These are phyloP conservation scores for Chinchilla lanigera DNA, from an alignment of 2,113 vertebrate species.

Conservation along the genomic window DNA sequence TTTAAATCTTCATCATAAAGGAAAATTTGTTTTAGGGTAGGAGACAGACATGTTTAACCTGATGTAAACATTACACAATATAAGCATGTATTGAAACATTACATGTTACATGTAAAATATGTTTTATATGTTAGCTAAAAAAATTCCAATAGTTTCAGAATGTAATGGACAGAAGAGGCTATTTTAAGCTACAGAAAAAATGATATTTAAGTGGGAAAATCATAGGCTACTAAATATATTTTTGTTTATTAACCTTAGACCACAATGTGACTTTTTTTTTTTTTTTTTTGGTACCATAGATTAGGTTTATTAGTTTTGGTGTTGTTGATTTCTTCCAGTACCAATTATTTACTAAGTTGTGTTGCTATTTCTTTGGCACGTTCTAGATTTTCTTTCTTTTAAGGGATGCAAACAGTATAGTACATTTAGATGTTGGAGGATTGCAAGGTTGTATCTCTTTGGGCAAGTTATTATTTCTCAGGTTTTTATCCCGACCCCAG, in stretches of 20 bases:
- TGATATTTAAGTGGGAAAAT: neutral
- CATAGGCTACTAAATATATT: neutral
- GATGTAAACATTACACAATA: neutral
- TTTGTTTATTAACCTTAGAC: neutral
- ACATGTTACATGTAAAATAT: neutral
- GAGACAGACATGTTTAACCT: neutral
- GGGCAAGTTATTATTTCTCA: neutral
- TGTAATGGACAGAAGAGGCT: neutral
- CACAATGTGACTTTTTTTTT: neutral
- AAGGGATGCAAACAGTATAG: neutral
- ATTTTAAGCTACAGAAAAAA: neutral
- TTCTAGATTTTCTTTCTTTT: neutral
- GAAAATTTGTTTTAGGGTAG: neutral
- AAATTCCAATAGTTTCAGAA: neutral
- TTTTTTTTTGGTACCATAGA: too few species aligned
- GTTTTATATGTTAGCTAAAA: neutral
- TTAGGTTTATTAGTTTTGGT: neutral
- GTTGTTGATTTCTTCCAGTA: neutral
- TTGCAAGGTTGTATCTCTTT: neutral
- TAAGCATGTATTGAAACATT: neutral
- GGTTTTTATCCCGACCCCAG: neutral
- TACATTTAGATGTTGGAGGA: neutral
- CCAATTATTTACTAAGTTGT: neutral
- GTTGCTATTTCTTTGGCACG: neutral
- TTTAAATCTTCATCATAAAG: neutral